These are phyloP conservation scores for Campylorhamphus procurvoides DNA, from an alignment of 2,113 vertebrate genomes.

Conservation along the genomic window DNA sequence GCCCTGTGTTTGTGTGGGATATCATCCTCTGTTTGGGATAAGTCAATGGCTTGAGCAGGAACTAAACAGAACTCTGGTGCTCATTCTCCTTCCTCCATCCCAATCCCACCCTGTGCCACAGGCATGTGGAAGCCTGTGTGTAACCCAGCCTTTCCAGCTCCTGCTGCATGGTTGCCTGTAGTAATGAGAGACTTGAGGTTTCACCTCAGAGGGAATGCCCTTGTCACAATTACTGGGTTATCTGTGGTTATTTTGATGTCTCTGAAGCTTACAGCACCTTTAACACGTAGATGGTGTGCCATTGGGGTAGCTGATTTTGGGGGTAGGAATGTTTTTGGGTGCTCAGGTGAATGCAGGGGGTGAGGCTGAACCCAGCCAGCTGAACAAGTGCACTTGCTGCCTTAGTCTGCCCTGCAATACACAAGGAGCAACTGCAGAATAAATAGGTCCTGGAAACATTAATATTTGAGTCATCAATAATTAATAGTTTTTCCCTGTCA, in stretches of 20 bases:
- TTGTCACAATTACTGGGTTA: neutral
- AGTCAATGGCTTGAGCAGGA: neutral
- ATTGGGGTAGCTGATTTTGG: neutral
- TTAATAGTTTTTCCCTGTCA: neutral
- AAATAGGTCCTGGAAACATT: neutral
- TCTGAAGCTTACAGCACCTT: neutral
- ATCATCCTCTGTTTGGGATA: neutral
- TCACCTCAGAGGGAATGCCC: neutral
- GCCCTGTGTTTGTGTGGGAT: neutral
- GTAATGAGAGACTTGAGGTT: neutral
- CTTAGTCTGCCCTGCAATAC: neutral
- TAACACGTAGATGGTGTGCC: neutral
- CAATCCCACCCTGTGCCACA: neutral
- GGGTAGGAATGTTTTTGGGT: neutral
- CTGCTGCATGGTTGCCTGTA: fast-evolving
- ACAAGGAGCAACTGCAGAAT: neutral
- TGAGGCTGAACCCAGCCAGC: neutral
- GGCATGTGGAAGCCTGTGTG: neutral
- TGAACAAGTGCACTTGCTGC: neutral
- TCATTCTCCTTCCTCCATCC: neutral
- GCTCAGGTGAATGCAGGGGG: neutral
- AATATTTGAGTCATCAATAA: neutral
- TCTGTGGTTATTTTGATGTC: neutral
- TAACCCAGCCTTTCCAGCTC: neutral
- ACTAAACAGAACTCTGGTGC: neutral